Evolutionary conservation across 2,888 invertebrate genomes (phyloP), one percentile per base, ranked within the genome.

Genomic region (Ctena decussata): DNA sequence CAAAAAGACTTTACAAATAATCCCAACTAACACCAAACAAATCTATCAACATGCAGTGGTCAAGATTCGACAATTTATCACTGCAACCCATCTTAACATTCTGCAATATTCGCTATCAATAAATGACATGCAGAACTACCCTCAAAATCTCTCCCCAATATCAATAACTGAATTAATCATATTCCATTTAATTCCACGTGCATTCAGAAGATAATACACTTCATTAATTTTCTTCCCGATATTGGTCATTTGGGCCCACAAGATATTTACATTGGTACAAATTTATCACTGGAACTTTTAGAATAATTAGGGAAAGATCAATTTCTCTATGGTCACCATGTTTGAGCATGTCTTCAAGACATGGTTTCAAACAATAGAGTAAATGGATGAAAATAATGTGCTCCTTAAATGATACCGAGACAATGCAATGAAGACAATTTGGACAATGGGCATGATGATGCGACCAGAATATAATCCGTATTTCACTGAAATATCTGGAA

Each of bases 141-240:
- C 27, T 21, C 24, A 65, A 35, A 65, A 65, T n/a, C 35, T 35
- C 21, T 24, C 18, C 15, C 18, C 32, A 53, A 32, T 65, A 65
- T 24, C 65, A 24, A 30, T 65, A 65, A 65, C 65, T 65, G 21
- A 65, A 85, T 85, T 85, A 85, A 85, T 85, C 81, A 85, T 81
- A 81, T 77, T 77, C 77, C 84, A 75, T 85, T 85, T 85, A 85
- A 81, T 85, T 80, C 77, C 49, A 53, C 53, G 32, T 81, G 81
- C 77, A 60, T 60, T 32, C 60, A 70, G 39, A 44, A 81, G 80
- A 85, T 85, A 85, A 78, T 77, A 37, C 77, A 78, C 80, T 81
- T 71, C 78, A 78, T 85, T 80, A 65, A 65, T 65, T 30, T 65
- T 57, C 18, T 35, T 65, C 35, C 65, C 35, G 65, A 65, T 65